A percentile compares a stretch with the other conserved stretches of the same genome.
These are phyloP conservation scores for Drosophila koepferae DNA, from an alignment of 2,888 invertebrate genomes.

Conservation along the genomic window DNA sequence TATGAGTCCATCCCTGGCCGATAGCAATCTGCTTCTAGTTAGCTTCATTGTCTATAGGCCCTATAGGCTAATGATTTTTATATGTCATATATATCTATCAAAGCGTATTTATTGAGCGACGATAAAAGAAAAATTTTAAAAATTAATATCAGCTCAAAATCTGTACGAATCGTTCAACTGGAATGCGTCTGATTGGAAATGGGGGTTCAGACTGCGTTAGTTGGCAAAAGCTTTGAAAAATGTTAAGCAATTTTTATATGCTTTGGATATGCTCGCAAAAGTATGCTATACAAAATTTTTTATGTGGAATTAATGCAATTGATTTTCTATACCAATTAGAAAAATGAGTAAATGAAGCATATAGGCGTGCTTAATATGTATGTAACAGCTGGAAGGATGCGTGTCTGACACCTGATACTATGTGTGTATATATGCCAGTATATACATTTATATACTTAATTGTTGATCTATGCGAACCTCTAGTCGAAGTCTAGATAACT, in stretches of 20 bases:
- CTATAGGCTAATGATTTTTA: constrained; percentile 30
- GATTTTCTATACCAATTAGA: neutral
- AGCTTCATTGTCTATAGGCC: constrained; percentile 29
- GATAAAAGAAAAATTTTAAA: neutral
- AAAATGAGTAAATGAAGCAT: neutral
- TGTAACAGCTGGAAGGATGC: neutral
- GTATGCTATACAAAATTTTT: constrained; percentile 5
- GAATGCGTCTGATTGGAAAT: constrained; percentile 16
- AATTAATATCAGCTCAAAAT: constrained; percentile 1
- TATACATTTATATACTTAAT: neutral
- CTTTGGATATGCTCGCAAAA: neutral
- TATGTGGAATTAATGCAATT: constrained; percentile 14
- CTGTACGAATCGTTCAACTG: constrained; percentile 1
- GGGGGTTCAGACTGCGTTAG: neutral
- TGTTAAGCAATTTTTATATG: neutral
- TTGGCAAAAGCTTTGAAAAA: neutral
- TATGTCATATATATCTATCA: neutral
- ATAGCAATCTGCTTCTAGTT: neutral
- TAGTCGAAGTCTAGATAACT: neutral
- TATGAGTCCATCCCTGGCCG: constrained; percentile 1
- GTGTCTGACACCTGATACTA: neutral
- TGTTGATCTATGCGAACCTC: neutral
- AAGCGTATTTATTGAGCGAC: too few species aligned
- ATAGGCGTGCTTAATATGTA: neutral
- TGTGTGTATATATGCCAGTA: neutral